Evolutionary conservation across 1,140 invertebrate species (phyloP), one percentile per base, ranked within the genome.

Genomic region (Drosophila grimshawi): DNA sequence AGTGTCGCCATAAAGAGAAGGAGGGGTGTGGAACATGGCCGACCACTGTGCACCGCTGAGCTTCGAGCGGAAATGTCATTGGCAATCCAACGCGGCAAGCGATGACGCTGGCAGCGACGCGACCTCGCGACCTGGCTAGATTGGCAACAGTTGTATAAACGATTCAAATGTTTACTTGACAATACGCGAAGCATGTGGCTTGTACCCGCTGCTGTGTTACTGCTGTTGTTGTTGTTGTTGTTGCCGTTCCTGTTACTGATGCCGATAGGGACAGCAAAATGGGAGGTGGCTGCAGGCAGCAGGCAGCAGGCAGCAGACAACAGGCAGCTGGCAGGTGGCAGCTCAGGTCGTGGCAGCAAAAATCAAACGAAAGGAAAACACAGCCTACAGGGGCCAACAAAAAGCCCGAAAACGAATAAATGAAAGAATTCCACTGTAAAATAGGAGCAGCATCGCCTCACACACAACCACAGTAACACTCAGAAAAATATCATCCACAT

Each of bases 81-180:
- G 83, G 72, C 68, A 88, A 74, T 66, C 73, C 59, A 37, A 43
- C 39, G 49, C 60, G 48, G 33, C 49, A 63, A 55, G 4, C 30
- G 30, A 8, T 27, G 56, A 68, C 11, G 46, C 46, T 43, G 29
- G 30, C 55, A 48, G 29, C 32, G 57, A 60, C 59, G 65, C 19
- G 19, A 1, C 19, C 19, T 19, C 19, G 19, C 19, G 19, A 19
- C 19, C 19, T 33, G 46, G 30, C 65, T 56, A 80, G 81, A 86
- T 86, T 86, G 82, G 76, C 82, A 88, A 88, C 82, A 86, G 83
- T 86, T 86, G 82, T 80, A 86, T 77, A 86, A 86, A 86, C 79
- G 82, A 80, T 80, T 79, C 65, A 68, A 56, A 88, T 86, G 83
- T 88, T 86, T 86, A 69, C 79, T 80, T 74, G 79, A 73, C 80